Conservation (phyloP, 2,113 vertebrate genomes). For the Microcebus lehilahytsara region DNA sequence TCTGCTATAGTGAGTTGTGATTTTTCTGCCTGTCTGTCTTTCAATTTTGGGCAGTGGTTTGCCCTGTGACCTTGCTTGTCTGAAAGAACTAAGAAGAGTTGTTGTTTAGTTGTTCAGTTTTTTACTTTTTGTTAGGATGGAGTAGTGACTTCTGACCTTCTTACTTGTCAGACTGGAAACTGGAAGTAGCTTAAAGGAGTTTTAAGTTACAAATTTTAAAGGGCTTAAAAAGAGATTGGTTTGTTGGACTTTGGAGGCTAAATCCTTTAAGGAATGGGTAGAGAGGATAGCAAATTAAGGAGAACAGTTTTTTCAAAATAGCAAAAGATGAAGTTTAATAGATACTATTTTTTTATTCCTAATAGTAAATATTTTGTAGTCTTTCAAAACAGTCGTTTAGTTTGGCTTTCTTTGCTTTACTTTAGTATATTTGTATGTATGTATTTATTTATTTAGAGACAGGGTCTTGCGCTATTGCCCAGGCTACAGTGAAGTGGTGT, state of each 20-base stretch:
- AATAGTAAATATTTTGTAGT: not conserved
- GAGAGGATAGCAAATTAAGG: not conserved
- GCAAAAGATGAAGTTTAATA: not conserved
- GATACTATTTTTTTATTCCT: not conserved
- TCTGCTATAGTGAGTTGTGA: not conserved
- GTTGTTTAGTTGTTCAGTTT: not conserved
- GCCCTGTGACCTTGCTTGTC: not conserved
- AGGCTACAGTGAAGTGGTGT: no score
- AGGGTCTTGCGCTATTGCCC: no score
- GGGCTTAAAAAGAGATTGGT: not conserved
- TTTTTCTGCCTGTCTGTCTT: not conserved
- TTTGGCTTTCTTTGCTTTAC: slow-evolving; percentile 27
- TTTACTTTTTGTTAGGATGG: not conserved
- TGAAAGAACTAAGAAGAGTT: not conserved
- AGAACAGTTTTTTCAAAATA: not conserved
- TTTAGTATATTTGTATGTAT: not conserved
- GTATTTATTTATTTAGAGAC: no score
- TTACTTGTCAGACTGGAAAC: not conserved
- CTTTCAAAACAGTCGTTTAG: not conserved
- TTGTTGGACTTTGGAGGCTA: not conserved
- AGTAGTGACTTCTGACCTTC: not conserved
- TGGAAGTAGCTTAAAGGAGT: not conserved
- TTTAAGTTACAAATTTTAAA: not conserved
- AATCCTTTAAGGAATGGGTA: not conserved
- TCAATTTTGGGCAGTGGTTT: not conserved